Evolutionary conservation across 1,140 invertebrate genomes (phyloP).

Genomic region (Sweltsa coloradensis): DNA sequence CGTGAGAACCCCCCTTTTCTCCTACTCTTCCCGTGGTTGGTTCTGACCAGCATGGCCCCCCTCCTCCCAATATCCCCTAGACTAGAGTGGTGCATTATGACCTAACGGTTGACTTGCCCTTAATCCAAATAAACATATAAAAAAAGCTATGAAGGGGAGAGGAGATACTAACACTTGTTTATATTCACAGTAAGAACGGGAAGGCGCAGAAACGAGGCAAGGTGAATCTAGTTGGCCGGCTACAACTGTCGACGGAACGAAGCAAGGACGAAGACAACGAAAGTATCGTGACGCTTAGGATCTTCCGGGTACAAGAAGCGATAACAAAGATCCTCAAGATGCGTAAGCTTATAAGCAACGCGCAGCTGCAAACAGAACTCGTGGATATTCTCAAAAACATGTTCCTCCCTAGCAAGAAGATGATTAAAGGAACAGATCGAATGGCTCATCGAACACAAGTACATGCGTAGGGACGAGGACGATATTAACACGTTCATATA

Average conservation of each 20-base stretch:
- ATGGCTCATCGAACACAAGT: conserved; percentile 98
- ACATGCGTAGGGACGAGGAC: conserved; percentile 90
- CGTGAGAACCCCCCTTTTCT: too few relatives aligned
- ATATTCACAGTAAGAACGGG: conserved; percentile 67
- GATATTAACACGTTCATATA: conserved; percentile 98
- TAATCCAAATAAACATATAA: too few relatives aligned
- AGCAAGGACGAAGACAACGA: conserved; percentile 96
- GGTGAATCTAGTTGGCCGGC: conserved; percentile 85
- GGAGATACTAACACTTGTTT: too few relatives aligned
- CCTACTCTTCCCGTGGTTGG: too few relatives aligned
- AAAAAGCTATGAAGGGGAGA: too few relatives aligned
- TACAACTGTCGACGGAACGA: conserved; percentile 89
- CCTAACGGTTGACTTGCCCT: too few relatives aligned
- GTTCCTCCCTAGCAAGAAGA: conserved; percentile 97
- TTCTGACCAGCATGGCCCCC: too few relatives aligned
- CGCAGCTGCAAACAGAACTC: conserved; percentile 88
- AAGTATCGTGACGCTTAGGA: conserved; percentile 90
- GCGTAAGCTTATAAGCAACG: conserved; percentile 88
- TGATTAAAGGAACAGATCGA: conserved; percentile 99
- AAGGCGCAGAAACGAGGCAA: conserved; percentile 89
- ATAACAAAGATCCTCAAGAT: conserved; percentile 99
- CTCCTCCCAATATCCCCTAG: too few relatives aligned
- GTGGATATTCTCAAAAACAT: conserved; percentile 98
- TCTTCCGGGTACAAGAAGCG: conserved; percentile 88
- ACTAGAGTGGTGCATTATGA: too few relatives aligned